Base-by-base conservation (phyloP, 1,140 invertebrate species). In the Drosophila fuyamai region DNA sequence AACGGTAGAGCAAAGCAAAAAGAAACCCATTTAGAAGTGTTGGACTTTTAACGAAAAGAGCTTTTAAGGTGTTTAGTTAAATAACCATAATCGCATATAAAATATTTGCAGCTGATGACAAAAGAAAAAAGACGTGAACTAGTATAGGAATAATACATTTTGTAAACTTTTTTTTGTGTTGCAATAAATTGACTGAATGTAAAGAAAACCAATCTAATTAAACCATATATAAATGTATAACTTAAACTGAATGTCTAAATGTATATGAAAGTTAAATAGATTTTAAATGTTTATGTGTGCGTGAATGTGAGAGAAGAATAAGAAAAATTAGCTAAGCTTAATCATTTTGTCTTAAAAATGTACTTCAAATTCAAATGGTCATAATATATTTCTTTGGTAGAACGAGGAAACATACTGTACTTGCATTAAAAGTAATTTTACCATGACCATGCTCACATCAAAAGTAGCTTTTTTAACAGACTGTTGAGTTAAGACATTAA, bases 161-260 rank as follows among this genome's bases (percentile, higher is more conserved):
- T 54, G 36, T 71, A 29, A 53, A 47, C 35, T 57, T 74, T 51
- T 72, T 65, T 56, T 74, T 65, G 67, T 82, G 75, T 86, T 86
- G 83, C 83, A 82, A 86, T 86, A 46, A 81, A 86, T 88, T 86
- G 82, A 86, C 82, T 86, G 82, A 86, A 82, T 86, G 71, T 81
- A 82, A 76, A 68, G 67, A 44, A 60, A 54, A 44, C 12, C 46
- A 38, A 72, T 47, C 44, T 54, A 78, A 66, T 55, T 54, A 71
- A 58, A 46, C 41, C 29, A 53, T 43, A 59, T 47, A 66, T 68
- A 67, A 48, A 41, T 71, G 51, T 70, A 58, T 67, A 71, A 44
- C 67, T 43, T 40, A 50, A 76, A 76, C 41, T 81, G 40, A 65
- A 75, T 83, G 81, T 83, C 81, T 84, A 82, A 78, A 79, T 79